Base-by-base conservation (phyloP, 1,140 invertebrate species). In the Aphelinus atriplicis region DNA sequence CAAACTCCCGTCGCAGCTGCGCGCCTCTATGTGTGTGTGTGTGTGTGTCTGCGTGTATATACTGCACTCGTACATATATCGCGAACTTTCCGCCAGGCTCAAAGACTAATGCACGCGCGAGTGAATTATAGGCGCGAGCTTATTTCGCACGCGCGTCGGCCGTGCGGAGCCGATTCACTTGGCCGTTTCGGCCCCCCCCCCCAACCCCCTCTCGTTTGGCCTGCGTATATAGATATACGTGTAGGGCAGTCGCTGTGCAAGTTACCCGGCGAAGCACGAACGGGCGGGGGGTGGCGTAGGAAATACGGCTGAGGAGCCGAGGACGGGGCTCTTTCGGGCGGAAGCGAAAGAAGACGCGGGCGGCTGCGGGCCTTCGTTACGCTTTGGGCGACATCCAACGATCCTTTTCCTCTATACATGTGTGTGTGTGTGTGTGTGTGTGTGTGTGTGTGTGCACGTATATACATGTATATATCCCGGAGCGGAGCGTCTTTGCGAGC, bases 341-440 rank as follows among this genome's bases (percentile, higher is more conserved):
- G 46, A 55, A 58, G 56, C 4, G 51, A 66, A 76, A 71, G 66
- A 71, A 71, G 68, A 66, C 62, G 63, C 67, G 62, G 51, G 67
- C 26, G 26, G 26, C 26, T 63, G 45, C 61, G 73, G 74, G 68
- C 55, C 73, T 71, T 75, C 73, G 73, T 71, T 75, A 75, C 72
- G 58, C 73, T 71, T 75, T 75, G 69, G 74, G 70, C 73, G 73
- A 48, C 67, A 71, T 76, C 74, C 74, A 76, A 76, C 74, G 68
- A 66, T 61, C 67, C 63, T 75, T 78, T 64, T 64, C 60, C 69
- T 46, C 47, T 26, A 26, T 26, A 26, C 26, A 26, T 26, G 26
- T 26, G 26, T 26, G 26, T 26, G 0, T 26, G 26, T 26, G n/a
- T n/a, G n/a, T 26, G 26, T 26, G 26, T 26, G 26, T 26, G 0